phyloP scores from a whole-genome alignment of 2,113 vertebrate species.

The Pituophis catenifer region DNA sequence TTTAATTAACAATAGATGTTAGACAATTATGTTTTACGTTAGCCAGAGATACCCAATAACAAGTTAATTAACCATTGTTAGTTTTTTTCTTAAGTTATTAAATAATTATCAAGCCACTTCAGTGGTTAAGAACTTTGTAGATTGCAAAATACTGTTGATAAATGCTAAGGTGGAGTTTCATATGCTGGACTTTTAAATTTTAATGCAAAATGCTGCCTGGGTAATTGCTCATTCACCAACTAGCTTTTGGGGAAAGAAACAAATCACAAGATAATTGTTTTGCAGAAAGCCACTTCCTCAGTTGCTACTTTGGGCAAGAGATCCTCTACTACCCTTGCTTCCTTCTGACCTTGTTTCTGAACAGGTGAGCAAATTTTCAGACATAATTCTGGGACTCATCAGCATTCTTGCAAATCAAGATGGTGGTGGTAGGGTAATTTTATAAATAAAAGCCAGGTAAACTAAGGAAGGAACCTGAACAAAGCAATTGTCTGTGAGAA shows the following conservation, averaged over 20 bases:
- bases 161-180: not conserved
- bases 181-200: not conserved
- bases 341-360: not conserved
- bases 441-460: not conserved
- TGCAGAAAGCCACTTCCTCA: not conserved
- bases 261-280: not conserved
- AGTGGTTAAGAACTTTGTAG: not conserved
- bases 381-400: not conserved
- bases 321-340: not conserved
- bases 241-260: not conserved
- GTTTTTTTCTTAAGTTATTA: not conserved
- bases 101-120: not conserved
- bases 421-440: not conserved
- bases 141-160: not conserved
- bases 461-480: not conserved
- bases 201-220: not conserved
- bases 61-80: not conserved
- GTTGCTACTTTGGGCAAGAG: not conserved
- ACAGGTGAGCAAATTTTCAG: not conserved
- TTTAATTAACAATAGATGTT: not conserved
- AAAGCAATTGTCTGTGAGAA: not conserved
- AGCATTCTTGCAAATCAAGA: not conserved
- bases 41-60: not conserved
- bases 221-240: not conserved
- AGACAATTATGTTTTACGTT: not conserved